Evolutionary conservation across 92 coral and sea anemone genomes (phyloP).

Genomic region (Actinostola sp.): DNA sequence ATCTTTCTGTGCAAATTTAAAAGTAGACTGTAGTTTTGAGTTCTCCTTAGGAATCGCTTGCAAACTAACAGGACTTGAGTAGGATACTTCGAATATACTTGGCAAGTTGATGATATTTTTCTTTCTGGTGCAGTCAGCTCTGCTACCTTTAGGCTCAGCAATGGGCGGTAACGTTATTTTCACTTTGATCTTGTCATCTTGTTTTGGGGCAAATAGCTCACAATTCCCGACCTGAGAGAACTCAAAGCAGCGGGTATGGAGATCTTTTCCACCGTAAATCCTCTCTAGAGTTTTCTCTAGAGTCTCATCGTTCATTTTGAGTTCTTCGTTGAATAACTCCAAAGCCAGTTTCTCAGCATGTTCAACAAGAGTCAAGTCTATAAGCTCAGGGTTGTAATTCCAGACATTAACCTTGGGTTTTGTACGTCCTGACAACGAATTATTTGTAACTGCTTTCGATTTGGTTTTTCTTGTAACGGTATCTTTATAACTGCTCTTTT

Average conservation of each 20-base stretch:
- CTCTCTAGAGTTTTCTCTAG: conserved; percentile 27
- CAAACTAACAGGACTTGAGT: conserved; percentile 8
- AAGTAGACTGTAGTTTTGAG: not conserved
- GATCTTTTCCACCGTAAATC: conserved; percentile 15
- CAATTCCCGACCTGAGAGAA: conserved; percentile 23
- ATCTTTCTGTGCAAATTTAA: too few species aligned
- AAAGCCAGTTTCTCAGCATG: conserved; percentile 21
- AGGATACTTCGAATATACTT: conserved; percentile 18
- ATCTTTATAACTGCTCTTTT: not conserved
- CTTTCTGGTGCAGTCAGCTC: too few species aligned
- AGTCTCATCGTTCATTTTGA: conserved; percentile 12
- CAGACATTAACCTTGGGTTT: not conserved
- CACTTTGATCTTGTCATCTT: too few species aligned
- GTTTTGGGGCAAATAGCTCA: too few species aligned
- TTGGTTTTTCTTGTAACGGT: not conserved
- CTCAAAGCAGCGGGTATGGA: conserved; percentile 6
- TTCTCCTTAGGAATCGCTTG: not conserved
- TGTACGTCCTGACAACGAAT: not conserved
- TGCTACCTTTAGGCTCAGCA: not conserved
- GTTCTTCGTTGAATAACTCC: not conserved
- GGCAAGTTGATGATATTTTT: not conserved
- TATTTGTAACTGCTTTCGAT: not conserved
- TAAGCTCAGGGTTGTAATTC: conserved; percentile 2
- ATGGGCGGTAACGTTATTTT: conserved; percentile 4
- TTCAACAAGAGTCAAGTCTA: conserved; percentile 15